Evolutionary conservation across 2,113 vertebrate species (phyloP).

Genomic region (Trogon surrucura): DNA sequence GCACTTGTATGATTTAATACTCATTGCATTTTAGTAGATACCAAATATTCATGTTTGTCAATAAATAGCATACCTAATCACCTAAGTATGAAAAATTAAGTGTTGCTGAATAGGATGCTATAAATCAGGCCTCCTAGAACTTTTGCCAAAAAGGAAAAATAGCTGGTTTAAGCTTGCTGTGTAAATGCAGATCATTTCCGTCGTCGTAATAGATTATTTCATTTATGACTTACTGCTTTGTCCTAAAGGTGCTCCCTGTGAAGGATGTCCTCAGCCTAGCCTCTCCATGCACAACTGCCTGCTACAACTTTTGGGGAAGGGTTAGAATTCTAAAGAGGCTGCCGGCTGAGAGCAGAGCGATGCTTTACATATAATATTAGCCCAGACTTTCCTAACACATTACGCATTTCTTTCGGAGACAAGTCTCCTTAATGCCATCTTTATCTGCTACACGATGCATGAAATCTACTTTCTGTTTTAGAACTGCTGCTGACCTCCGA

Average conservation of each 20-base stretch:
- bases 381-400: slow-evolving; percentile 39
- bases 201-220: slow-evolving; percentile 8
- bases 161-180: slow-evolving; percentile 11
- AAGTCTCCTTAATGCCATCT: slow-evolving; percentile 84
- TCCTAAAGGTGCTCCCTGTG: slow-evolving; percentile 22
- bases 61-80: slow-evolving; percentile 61
- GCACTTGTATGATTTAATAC: slow-evolving; percentile 57
- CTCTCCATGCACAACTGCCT: background rate
- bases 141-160: slow-evolving; percentile 24
- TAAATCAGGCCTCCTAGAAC: slow-evolving; percentile 47
- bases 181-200: slow-evolving; percentile 28
- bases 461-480: slow-evolving; percentile 93
- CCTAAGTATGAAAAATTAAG: slow-evolving; percentile 48
- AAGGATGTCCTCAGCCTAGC: background rate
- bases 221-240: slow-evolving; percentile 21
- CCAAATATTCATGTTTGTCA: slow-evolving; percentile 47
- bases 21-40: slow-evolving; percentile 61
- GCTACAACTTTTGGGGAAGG: slow-evolving; percentile 21
- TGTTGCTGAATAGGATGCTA: slow-evolving; percentile 20
- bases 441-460: slow-evolving; percentile 99
- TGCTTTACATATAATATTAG: slow-evolving; percentile 61
- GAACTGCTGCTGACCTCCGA: slow-evolving; percentile 88
- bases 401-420: slow-evolving; percentile 63
- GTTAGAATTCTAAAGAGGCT: slow-evolving; percentile 22
- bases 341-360: slow-evolving; percentile 34